Conservation (phyloP, 2,888 invertebrate genomes). For the Idaea aversata region DNA sequence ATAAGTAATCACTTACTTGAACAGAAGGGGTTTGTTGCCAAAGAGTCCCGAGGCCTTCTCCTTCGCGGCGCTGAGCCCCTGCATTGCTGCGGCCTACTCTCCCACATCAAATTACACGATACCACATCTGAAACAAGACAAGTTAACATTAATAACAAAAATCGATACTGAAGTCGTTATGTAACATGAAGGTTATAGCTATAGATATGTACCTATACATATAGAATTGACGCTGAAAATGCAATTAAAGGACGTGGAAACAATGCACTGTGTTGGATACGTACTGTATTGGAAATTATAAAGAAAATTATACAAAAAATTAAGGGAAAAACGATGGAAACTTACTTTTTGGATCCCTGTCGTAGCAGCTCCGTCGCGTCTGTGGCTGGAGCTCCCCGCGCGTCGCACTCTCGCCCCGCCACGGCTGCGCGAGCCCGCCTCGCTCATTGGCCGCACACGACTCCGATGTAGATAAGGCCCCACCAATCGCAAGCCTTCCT, state of each 20-base stretch:
- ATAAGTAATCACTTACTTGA: constrained; percentile 61
- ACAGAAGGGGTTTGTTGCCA: constrained; percentile 70
- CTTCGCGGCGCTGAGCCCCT: constrained; percentile 76
- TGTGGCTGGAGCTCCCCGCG: constrained; percentile 73
- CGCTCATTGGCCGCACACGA: constrained; percentile 61
- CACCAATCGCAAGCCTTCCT: constrained; percentile 61
- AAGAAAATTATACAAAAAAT: constrained; percentile 13
- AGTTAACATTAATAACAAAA: constrained; percentile 5
- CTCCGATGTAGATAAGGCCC: constrained; percentile 55
- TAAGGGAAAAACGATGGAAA: constrained; percentile 28
- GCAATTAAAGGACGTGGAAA: constrained; percentile 8
- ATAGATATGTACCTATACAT: constrained; percentile 17
- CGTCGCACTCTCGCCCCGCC: constrained; percentile 54
- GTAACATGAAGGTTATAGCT: constrained; percentile 9
- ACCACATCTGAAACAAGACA: constrained; percentile 25
- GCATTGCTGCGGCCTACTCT: constrained; percentile 60
- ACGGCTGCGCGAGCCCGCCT: constrained; percentile 72
- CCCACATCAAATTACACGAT: constrained; percentile 61
- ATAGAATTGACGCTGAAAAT: constrained; percentile 8
- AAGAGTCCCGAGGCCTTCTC: constrained; percentile 76
- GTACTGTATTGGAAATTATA: neutral
- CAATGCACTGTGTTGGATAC: constrained; percentile 4
- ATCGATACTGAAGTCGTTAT: neutral
- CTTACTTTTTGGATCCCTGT: constrained; percentile 72
- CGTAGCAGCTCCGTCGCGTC: constrained; percentile 72